Base-by-base conservation (phyloP, 2,797 vertebrate species). In the Acanthiza pusilla region DNA sequence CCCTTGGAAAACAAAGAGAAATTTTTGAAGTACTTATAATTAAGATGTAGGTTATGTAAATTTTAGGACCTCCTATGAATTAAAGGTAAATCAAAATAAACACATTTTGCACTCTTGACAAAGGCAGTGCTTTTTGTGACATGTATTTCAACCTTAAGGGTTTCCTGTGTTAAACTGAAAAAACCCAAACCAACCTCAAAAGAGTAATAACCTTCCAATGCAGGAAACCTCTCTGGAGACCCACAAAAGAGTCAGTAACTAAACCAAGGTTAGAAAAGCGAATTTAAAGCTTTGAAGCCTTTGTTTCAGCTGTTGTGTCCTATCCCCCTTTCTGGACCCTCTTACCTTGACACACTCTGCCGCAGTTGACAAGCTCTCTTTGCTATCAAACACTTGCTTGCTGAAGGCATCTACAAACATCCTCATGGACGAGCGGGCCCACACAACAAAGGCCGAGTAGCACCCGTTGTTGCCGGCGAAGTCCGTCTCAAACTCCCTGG, bases 391-490 rank as follows among this genome's bases (percentile, higher is more conserved):
- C 47, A 99, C 99, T 98, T 99, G 99, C 92, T 99, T 99, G 97
- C 98, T 99, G 95, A 99, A 99, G 43, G 99, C 99, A 19, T 99
- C 98, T n/a, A 99, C 99, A 29, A 99, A 99, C 98, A 99, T 99
- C 94, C 95, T 98, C 98, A 99, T 98, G 92, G 99, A 98, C 0
- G 99, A 98, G 34, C 98, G 97, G 32, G 99, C 99, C 99, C 99
- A 99, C 60, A 99, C 99, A 57, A 99, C 98, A 3, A 99, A 99
- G 47, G 99, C 99, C 0, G 99, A 99, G 96, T 99, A 99, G 97
- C 99, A 99, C 79, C 99, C 99, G 0, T 98, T 99, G 97, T 98
- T 98, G 29, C 98, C 99, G 0, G 99, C 98, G 5, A 99, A 99
- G 95, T 99, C 99, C 4, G 98, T 99, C 96, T 99, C 98, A 13